Evolutionary conservation across 2,888 invertebrate species (phyloP).

Genomic region (Drosophila merina): DNA sequence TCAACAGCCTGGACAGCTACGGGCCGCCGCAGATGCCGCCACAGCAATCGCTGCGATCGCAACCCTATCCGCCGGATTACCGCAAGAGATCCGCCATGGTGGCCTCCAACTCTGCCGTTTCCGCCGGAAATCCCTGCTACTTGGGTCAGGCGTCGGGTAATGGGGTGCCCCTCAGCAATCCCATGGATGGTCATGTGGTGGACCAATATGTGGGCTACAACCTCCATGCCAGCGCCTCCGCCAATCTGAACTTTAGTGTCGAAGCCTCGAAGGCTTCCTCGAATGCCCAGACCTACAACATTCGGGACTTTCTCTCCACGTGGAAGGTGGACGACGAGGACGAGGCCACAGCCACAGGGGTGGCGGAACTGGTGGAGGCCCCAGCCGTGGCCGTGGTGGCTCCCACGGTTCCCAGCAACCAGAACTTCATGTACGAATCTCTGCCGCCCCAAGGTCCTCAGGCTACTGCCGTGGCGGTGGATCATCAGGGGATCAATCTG

Average conservation of each 20-base stretch:
- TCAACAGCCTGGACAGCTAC: constrained; percentile 65
- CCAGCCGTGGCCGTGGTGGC: constrained; percentile 54
- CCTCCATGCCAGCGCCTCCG: constrained; percentile 43
- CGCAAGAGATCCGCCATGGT: constrained; percentile 58
- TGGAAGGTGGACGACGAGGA: constrained; percentile 84
- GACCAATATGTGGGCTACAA: constrained; percentile 62
- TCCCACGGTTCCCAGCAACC: constrained; percentile 26
- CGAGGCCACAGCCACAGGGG: constrained; percentile 45
- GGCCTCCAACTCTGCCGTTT: constrained; percentile 10
- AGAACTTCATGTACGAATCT: constrained; percentile 67
- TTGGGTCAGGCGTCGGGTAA: constrained; percentile 41
- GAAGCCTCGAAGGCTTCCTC: constrained; percentile 16
- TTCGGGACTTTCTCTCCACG: constrained; percentile 83
- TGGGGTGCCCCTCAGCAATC: constrained; percentile 36
- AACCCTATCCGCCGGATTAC: constrained; percentile 54
- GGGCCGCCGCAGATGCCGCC: constrained; percentile 34
- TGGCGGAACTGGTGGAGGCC: constrained; percentile 7
- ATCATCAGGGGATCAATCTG: constrained; percentile 79
- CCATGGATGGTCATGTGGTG: constrained; percentile 65
- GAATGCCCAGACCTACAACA: constrained; percentile 71
- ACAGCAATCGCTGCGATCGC: constrained; percentile 50
- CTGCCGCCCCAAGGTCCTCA: constrained; percentile 66
- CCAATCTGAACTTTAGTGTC: constrained; percentile 12
- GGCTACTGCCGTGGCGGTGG: constrained; percentile 64
- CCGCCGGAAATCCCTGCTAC: constrained; percentile 48